phyloP scores from a whole-genome alignment of 1,140 invertebrate genomes.

The Stegodyphus mimosarum region DNA sequence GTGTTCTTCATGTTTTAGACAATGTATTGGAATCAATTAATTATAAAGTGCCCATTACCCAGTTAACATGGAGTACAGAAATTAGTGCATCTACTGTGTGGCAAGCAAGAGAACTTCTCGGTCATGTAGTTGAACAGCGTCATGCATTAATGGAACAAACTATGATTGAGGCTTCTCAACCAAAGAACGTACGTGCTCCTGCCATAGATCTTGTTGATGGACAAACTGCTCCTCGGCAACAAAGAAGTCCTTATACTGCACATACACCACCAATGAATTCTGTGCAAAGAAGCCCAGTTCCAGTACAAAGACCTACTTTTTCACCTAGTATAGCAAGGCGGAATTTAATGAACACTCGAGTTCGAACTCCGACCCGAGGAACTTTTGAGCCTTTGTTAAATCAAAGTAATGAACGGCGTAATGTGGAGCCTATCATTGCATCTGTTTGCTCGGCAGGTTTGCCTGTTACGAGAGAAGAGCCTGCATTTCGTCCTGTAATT shows the following conservation, averaged over 20 bases:
- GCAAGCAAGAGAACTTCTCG: constrained; percentile 47
- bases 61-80: constrained; percentile 56
- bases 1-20: constrained; percentile 50
- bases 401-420: not conserved
- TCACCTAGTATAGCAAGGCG: not conserved
- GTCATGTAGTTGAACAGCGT: constrained; percentile 40
- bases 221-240: not conserved
- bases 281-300: not conserved
- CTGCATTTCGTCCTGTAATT: constrained; percentile 8
- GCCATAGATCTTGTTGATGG: constrained; percentile 10
- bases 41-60: constrained; percentile 30
- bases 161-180: not conserved
- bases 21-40: constrained; percentile 50
- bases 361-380: not conserved
- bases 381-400: not conserved
- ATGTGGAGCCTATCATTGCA: constrained; percentile 7
- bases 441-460: constrained; percentile 10
- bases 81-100: constrained; percentile 43
- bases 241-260: not conserved
- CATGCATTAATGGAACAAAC: constrained; percentile 40
- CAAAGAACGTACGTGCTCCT: not conserved
- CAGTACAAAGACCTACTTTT: not conserved
- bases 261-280: constrained; percentile 4
- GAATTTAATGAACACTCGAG: constrained; percentile 20
- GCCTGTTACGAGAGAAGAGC: not conserved